Conservation (phyloP, 2,888 invertebrate genomes). For the Melieria picta region DNA sequence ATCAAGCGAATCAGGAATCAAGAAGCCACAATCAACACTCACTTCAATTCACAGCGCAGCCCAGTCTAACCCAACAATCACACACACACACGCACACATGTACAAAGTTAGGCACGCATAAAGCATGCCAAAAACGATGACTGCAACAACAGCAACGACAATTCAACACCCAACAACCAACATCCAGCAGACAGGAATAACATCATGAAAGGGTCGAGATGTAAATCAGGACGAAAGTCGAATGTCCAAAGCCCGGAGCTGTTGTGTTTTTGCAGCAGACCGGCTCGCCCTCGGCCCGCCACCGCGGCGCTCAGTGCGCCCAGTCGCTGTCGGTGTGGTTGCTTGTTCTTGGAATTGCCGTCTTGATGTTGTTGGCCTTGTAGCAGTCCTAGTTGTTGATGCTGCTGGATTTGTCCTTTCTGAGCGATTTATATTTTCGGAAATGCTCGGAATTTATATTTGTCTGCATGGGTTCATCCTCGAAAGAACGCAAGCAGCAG, state of each 20-base stretch:
- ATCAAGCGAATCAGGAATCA: slow-evolving; percentile 20
- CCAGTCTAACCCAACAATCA: neutral
- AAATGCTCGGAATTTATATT: slow-evolving; percentile 34
- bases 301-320: neutral
- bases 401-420: slow-evolving; percentile 9
- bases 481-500: neutral
- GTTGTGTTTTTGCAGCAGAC: slow-evolving; percentile 22
- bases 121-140: neutral
- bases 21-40: slow-evolving; percentile 33
- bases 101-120: neutral
- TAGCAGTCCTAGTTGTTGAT: slow-evolving; percentile 6
- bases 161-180: neutral
- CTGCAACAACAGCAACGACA: slow-evolving; percentile 3
- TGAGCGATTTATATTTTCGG: slow-evolving; percentile 31
- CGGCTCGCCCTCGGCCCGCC: slow-evolving; percentile 1
- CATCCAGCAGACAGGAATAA: neutral
- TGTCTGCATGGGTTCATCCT: slow-evolving; percentile 18
- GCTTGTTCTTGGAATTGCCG: neutral
- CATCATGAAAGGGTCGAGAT: slow-evolving; percentile 7
- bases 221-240: slow-evolving; percentile 24
- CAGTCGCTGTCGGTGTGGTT: neutral
- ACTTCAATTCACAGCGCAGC: slow-evolving; percentile 2
- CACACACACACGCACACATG: neutral
- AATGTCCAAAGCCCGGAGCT: slow-evolving; percentile 22
- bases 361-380: slow-evolving; percentile 16